A percentile compares a stretch with the other conserved stretches of the same genome.
phyloP scores from a whole-genome alignment of 64 coral and sea anemone genomes.

The Trachythela sp. region DNA sequence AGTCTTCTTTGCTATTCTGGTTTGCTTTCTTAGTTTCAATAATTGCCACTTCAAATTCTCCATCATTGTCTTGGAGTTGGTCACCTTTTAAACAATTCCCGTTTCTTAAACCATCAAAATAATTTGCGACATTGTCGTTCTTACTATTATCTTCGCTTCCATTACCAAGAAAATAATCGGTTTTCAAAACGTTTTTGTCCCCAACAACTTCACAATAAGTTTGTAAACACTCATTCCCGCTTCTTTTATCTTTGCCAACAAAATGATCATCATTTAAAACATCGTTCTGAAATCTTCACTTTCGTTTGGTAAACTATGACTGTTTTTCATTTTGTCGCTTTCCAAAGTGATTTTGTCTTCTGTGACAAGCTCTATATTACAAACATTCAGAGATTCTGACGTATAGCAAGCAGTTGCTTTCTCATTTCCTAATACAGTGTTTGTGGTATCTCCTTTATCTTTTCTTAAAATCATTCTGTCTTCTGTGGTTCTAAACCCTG shows the following conservation, averaged over 20 bases:
- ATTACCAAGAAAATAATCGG: background rate
- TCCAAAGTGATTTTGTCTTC: background rate
- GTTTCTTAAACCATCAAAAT: background rate
- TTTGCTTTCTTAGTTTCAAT: background rate
- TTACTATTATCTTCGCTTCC: background rate
- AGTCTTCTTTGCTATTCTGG: background rate
- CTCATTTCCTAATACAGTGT: background rate
- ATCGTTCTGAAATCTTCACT: background rate
- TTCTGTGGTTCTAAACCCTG: background rate
- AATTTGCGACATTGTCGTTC: background rate
- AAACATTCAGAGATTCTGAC: background rate
- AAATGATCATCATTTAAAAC: too few species aligned
- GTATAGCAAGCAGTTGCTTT: background rate
- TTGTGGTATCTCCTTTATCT: background rate
- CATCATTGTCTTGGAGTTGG: background rate
- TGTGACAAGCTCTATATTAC: background rate
- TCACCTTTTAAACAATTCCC: background rate
- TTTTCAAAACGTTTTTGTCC: background rate
- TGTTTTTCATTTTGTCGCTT: background rate
- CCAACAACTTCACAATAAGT: background rate
- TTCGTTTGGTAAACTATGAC: background rate
- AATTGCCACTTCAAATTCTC: background rate
- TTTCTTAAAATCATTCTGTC: background rate
- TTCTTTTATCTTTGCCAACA: background rate
- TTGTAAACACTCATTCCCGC: background rate